Conservation (phyloP, 2,797 vertebrate genomes). For the Thamnophis elegans region DNA sequence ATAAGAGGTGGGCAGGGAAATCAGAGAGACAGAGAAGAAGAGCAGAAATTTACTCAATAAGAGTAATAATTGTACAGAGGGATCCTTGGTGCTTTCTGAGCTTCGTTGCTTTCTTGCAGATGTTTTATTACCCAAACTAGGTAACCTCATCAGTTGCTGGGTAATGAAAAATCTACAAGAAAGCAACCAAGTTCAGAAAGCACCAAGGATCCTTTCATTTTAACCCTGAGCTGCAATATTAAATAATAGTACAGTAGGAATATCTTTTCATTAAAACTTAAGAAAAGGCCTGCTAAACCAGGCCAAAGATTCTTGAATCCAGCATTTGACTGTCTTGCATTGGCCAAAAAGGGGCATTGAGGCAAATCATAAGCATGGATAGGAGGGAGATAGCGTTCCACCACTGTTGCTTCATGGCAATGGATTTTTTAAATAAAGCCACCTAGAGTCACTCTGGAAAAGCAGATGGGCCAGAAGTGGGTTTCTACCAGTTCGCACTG, state of each 20-base stretch:
- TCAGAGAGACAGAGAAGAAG: not conserved
- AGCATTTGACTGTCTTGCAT: not conserved
- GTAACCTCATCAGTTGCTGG: not conserved
- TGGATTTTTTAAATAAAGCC: not conserved
- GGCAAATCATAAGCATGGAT: not conserved
- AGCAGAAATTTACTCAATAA: not conserved
- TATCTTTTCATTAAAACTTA: not conserved
- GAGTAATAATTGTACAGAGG: not conserved
- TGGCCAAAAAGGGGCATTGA: not conserved
- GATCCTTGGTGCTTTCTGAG: not conserved
- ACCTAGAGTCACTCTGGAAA: not conserved
- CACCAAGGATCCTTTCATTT: not conserved
- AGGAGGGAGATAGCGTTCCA: not conserved
- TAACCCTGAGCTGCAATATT: not conserved
- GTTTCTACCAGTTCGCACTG: too few relatives aligned
- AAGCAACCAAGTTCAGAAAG: not conserved
- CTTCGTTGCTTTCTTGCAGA: not conserved
- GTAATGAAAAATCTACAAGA: not conserved
- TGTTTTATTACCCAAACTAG: not conserved
- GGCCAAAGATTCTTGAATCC: not conserved
- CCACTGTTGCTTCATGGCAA: not conserved
- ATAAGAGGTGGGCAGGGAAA: fast-evolving
- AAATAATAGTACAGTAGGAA: not conserved
- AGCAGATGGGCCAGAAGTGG: not conserved
- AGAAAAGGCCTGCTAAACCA: not conserved